Percentiles rank a stretch among this genome's conserved stretches.
Evolutionary conservation across 2,888 invertebrate species (phyloP).

Genomic region (Stenodera caucasica): DNA sequence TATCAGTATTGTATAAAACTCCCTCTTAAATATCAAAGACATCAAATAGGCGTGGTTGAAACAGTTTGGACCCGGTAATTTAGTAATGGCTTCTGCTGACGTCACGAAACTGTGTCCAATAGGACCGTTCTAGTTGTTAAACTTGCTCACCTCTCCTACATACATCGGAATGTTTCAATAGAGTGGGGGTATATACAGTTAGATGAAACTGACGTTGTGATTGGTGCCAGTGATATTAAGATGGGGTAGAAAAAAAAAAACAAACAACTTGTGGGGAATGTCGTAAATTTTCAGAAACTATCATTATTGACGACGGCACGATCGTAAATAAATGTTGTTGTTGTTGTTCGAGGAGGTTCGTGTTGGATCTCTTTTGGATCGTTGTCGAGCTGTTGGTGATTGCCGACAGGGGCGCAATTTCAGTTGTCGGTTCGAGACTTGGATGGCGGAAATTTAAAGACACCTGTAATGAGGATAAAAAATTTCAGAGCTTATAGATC

Average conservation of each 20-base stretch:
- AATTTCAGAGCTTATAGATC: too few relatives aligned
- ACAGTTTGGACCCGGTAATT: constrained; percentile 38
- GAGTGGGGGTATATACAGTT: neutral
- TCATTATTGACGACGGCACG: constrained; percentile 31
- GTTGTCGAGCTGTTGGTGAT: constrained; percentile 2
- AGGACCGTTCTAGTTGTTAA: constrained; percentile 12
- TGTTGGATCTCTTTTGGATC: neutral
- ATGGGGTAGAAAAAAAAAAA: too few relatives aligned
- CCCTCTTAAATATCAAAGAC: neutral
- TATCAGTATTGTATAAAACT: neutral
- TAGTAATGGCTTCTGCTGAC: constrained; percentile 43
- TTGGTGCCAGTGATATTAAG: constrained; percentile 33
- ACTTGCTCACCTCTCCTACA: constrained; percentile 24
- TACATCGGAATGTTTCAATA: neutral
- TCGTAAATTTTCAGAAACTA: constrained; percentile 37
- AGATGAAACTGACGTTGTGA: constrained; percentile 9
- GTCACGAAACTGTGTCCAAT: constrained; percentile 38
- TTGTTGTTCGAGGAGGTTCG: too few relatives aligned
- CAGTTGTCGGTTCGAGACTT: constrained; percentile 10
- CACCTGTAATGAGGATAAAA: constrained; percentile 9
- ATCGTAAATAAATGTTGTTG: constrained; percentile 35
- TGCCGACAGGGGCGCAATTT: constrained; percentile 21
- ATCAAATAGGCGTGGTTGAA: constrained; percentile 30
- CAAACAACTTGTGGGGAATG: too few relatives aligned
- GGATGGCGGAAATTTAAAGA: neutral